Evolutionary conservation across 2,888 invertebrate species (phyloP).

Genomic region (Eupithecia insigniata): DNA sequence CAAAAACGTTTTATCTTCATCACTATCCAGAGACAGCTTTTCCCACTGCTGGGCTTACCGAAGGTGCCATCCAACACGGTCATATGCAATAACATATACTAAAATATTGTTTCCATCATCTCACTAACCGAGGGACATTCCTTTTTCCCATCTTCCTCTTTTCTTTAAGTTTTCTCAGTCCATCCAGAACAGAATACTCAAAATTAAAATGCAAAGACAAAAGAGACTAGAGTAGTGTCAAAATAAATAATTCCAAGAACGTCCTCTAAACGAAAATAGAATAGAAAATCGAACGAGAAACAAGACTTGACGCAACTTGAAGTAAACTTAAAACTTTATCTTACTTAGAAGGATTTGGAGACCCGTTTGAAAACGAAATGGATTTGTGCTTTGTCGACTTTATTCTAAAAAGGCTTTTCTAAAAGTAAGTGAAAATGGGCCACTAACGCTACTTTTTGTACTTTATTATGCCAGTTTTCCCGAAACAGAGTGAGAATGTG

Average conservation of each 20-base stretch:
- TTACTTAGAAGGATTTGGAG: not conserved
- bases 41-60: no score
- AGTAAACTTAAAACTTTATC: constrained; percentile 5
- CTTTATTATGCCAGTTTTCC: not conserved
- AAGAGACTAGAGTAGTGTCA: not conserved
- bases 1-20: no score
- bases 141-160: not conserved
- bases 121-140: no score
- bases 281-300: constrained; percentile 6
- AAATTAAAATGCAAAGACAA: not conserved
- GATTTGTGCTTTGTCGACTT: constrained; percentile 4
- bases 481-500: not conserved
- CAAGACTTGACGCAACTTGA: constrained; percentile 7
- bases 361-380: constrained; percentile 1
- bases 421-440: constrained; percentile 7
- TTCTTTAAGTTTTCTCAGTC: not conserved
- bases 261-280: not conserved
- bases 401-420: constrained; percentile 8
- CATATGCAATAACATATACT: no score
- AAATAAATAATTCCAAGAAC: constrained; percentile 10
- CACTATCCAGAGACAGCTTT: no score
- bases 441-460: not conserved
- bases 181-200: not conserved
- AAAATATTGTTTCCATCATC: no score
- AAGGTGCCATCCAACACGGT: no score